Base-by-base conservation (phyloP, 2,113 vertebrate species). In the Misgurnus anguillicaudatus region DNA sequence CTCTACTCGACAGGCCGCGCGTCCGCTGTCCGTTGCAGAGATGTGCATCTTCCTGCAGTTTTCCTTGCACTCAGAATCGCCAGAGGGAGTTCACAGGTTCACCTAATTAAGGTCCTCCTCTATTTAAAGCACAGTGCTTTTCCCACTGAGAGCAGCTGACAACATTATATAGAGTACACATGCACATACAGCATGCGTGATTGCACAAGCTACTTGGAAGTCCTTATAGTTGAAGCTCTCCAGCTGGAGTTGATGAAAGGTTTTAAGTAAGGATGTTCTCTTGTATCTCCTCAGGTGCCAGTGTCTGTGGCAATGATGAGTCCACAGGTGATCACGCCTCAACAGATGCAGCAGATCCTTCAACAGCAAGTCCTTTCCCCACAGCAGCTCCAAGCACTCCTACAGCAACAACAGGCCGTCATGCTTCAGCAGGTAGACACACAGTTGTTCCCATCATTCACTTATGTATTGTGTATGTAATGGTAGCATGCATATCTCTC, bases 271-370 rank as follows among this genome's bases (percentile, higher is more conserved):
- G 80, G 71, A 19, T 68, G 17, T 4, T 75, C 53, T 51, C 36
- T 19, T 11, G 79, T 84, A 62, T 57, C 60, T 77, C 19, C 71
- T 83, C 82, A 99, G 97, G 96, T 98, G 90, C 97, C 97, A 89
- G 97, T 98, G 92, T 99, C 97, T 68, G 95, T 98, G 97, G 96
- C 97, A 95, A 99, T 99, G 97, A 99, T 99, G 97, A 98, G 95
- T 91, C 97, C 97, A 91, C 97, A 99, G 95, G 97, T 99, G 94
- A 98, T 98, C 91, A 98, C 98, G 84, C 96, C 97, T 83, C 96
- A 99, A 91, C 98, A 99, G 91, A 99, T 98, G 97, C 97, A 99
- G 93, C 97, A 98, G 89, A 97, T 98, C 88, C 96, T 98, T 80
- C 98, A 98, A 91, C 97, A 99, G 94, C 97, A 99, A 93, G 97